Conservation (phyloP, 2,888 invertebrate genomes). For the Cantharis flavilabris region DNA sequence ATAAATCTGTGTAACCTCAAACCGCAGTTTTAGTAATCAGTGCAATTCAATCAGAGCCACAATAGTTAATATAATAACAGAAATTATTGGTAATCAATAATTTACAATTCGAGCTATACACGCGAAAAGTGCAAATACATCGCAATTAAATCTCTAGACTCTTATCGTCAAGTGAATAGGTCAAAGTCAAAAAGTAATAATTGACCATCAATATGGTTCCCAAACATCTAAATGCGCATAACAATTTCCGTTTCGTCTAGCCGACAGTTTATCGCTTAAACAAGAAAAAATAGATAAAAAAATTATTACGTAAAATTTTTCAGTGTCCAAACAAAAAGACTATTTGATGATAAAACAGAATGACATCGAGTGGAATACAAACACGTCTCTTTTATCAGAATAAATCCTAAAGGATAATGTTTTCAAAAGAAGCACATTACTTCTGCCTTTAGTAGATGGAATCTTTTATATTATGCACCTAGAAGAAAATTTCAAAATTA, state of each 20-base stretch:
- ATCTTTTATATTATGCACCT: not conserved
- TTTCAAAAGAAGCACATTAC: constrained; percentile 9
- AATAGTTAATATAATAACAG: not conserved
- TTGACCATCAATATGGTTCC: not conserved
- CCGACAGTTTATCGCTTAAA: not conserved
- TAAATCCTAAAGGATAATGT: constrained; percentile 7
- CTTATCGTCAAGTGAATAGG: not conserved
- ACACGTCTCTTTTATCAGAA: constrained; percentile 3
- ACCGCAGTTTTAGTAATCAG: not conserved
- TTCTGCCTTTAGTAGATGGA: not conserved
- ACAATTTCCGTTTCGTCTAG: not conserved
- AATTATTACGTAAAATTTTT: constrained; percentile 9
- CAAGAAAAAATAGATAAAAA: not conserved
- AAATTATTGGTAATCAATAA: not conserved
- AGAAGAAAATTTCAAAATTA: constrained; percentile 6
- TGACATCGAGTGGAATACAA: constrained; percentile 11
- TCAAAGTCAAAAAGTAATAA: not conserved
- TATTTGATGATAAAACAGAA: constrained; percentile 6
- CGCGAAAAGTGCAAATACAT: not conserved
- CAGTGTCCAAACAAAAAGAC: not conserved
- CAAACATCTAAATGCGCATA: not conserved
- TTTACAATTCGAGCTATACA: not conserved
- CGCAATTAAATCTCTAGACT: not conserved
- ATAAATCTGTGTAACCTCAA: not conserved
- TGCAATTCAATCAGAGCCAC: not conserved